Conservation (phyloP, 2,888 invertebrate species). For the Micropterix aruncella region DNA sequence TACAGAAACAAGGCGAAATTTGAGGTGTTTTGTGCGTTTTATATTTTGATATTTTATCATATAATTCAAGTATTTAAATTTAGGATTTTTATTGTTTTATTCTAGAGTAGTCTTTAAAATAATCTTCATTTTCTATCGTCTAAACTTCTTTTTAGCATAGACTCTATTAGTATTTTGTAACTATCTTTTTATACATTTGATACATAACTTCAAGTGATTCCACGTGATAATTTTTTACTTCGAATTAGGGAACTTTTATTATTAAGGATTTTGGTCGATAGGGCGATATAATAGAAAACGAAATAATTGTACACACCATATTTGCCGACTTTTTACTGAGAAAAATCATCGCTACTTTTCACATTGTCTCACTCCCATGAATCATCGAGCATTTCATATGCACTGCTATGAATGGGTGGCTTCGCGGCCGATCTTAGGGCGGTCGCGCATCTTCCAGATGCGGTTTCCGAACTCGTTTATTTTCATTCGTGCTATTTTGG, state of each 20-base stretch:
- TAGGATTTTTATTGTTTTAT: background rate
- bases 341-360: too few species aligned
- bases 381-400: background rate
- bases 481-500: too few species aligned
- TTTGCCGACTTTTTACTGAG: background rate
- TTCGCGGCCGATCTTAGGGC: too few species aligned
- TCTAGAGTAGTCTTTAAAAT: background rate
- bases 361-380: too few species aligned
- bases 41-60: background rate
- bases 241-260: background rate
- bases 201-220: constrained; percentile 40
- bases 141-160: background rate
- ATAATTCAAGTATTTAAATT: background rate
- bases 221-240: constrained; percentile 25
- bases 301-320: too few species aligned
- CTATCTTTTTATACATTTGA: constrained; percentile 35
- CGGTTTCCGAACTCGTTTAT: too few species aligned
- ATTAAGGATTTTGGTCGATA: background rate
- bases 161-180: background rate
- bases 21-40: too few species aligned
- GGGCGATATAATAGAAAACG: background rate
- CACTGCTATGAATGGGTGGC: background rate
- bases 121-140: background rate
- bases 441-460: too few species aligned
- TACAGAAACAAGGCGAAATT: too few species aligned